Conservation (phyloP, 2,797 vertebrate species). For the Anolis apletophallus region DNA sequence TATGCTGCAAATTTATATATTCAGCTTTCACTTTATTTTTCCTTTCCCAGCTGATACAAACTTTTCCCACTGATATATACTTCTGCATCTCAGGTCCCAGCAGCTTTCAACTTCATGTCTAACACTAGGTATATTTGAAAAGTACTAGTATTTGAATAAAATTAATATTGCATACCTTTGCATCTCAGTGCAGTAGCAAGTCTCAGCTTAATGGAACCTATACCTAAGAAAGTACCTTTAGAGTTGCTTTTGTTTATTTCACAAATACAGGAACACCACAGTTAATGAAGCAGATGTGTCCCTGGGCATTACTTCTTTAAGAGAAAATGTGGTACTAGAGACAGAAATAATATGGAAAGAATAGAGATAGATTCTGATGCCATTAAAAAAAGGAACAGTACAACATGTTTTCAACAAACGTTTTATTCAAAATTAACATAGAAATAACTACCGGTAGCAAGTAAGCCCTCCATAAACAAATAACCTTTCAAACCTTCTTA, state of each 20-base stretch:
- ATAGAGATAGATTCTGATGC: too few relatives aligned
- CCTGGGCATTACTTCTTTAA: too few relatives aligned
- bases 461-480: too few relatives aligned
- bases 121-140: background rate
- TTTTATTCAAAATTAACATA: too few relatives aligned
- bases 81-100: background rate
- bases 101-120: background rate
- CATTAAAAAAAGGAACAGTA: too few relatives aligned
- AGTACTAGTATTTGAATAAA: background rate
- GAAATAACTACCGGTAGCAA: too few relatives aligned
- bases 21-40: background rate
- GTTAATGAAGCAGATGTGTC: too few relatives aligned
- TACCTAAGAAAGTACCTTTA: background rate
- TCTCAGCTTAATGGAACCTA: background rate
- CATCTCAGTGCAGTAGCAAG: background rate
- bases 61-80: background rate
- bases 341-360: too few relatives aligned
- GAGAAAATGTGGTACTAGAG: too few relatives aligned
- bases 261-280: background rate
- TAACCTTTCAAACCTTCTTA: too few relatives aligned
- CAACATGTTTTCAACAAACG: too few relatives aligned
- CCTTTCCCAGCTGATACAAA: background rate
- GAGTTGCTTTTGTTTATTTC: background rate
- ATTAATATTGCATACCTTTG: background rate
- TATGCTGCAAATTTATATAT: background rate